Evolutionary conservation across 1,140 invertebrate species (phyloP).

Genomic region (Drosophila novamexicana): DNA sequence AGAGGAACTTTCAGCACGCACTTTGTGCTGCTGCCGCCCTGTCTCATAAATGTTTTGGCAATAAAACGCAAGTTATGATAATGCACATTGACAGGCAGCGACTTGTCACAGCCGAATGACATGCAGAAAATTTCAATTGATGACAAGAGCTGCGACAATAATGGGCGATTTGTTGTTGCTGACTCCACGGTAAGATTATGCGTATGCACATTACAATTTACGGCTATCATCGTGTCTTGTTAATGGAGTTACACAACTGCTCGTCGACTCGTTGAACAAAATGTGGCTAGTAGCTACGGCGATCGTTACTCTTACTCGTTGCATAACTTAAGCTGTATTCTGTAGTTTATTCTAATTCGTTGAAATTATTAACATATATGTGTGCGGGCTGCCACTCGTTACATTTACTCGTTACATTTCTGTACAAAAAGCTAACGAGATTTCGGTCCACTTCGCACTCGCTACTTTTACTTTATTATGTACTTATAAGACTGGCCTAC

Average conservation of each 20-base stretch:
- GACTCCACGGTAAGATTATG: conserved; percentile 13
- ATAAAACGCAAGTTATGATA: conserved; percentile 79
- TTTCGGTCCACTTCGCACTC: too few species aligned
- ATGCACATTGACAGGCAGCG: conserved; percentile 73
- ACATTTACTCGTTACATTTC: neutral
- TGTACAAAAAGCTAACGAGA: too few species aligned
- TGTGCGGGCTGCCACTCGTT: neutral
- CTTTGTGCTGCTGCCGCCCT: conserved; percentile 51
- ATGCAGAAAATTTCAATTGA: conserved; percentile 50
- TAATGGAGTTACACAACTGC: neutral
- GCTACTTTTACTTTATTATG: too few species aligned
- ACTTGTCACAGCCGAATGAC: conserved; percentile 46
- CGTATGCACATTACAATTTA: conserved; percentile 27
- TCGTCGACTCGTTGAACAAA: neutral
- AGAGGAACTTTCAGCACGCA: conserved; percentile 67
- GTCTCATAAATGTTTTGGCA: conserved; percentile 79
- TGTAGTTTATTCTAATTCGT: too few species aligned
- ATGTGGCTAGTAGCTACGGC: neutral
- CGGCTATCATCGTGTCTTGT: neutral
- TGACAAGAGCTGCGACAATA: conserved; percentile 48
- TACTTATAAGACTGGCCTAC: too few species aligned
- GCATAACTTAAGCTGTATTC: too few species aligned
- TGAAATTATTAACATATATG: too few species aligned
- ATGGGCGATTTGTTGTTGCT: conserved; percentile 48
- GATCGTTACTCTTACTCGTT: neutral